Evolutionary conservation across 2,113 vertebrate genomes (phyloP).

Genomic region (Canis aureus): DNA sequence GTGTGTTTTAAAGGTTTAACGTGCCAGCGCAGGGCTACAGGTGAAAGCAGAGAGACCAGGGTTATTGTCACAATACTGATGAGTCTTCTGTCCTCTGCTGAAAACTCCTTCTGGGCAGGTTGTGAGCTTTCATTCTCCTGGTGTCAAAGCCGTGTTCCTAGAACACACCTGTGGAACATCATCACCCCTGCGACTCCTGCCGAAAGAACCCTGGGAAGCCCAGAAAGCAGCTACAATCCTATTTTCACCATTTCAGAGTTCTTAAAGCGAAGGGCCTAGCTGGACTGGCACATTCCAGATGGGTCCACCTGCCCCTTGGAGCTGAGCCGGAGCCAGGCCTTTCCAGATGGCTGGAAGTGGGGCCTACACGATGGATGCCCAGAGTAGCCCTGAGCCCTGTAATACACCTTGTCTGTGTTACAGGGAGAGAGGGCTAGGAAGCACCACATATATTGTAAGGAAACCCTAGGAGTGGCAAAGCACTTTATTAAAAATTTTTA

Average conservation of each 20-base stretch:
- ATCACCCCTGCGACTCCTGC: not conserved
- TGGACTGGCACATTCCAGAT: not conserved
- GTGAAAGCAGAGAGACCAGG: not conserved
- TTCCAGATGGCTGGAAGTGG: not conserved
- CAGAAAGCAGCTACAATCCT: too few species aligned
- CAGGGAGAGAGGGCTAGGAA: not conserved
- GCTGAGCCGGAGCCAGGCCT: not conserved
- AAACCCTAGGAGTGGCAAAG: conserved; percentile 40
- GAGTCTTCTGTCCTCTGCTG: not conserved
- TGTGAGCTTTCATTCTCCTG: not conserved
- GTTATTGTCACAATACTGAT: not conserved
- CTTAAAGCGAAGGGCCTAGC: not conserved
- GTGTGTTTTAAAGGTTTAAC: conserved; percentile 50
- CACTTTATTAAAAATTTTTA: conserved; percentile 57
- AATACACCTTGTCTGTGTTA: not conserved
- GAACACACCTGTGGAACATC: not conserved
- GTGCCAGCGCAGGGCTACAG: not conserved
- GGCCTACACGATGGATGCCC: rapidly evolving
- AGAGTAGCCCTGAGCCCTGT: rapidly evolving
- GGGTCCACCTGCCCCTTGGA: not conserved
- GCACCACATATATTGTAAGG: not conserved
- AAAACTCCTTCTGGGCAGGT: not conserved
- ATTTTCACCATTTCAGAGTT: not conserved
- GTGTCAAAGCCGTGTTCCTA: not conserved
- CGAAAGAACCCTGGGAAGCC: rapidly evolving